Evolutionary conservation across 1,140 invertebrate genomes (phyloP).

Genomic region (Conopomorpha cramerella): DNA sequence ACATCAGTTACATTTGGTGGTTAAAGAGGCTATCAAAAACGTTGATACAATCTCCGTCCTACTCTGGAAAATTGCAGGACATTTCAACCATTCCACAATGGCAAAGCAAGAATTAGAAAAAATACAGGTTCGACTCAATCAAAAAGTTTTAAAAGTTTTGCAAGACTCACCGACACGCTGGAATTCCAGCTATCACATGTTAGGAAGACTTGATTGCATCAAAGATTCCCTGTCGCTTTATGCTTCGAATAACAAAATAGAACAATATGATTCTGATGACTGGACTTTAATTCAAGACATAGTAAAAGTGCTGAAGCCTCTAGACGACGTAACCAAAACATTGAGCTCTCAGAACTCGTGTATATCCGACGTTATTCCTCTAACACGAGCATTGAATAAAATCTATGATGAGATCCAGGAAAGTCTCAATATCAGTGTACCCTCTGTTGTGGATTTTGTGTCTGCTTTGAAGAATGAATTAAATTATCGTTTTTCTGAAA

Average conservation of each 20-base stretch:
- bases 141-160: slow-evolving; percentile 1
- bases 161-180: slow-evolving; percentile 1
- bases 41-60: slow-evolving; percentile 1
- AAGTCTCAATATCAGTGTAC: not conserved
- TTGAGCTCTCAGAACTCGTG: not conserved
- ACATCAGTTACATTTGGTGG: slow-evolving; percentile 1
- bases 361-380: not conserved
- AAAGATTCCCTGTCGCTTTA: slow-evolving; percentile 1
- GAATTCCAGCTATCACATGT: slow-evolving; percentile 1
- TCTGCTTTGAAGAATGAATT: too few species aligned
- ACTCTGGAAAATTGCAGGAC: slow-evolving; percentile 1
- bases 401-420: not conserved
- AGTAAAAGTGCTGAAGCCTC: not conserved
- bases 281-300: not conserved
- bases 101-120: not conserved
- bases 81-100: slow-evolving; percentile 1
- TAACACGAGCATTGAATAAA: not conserved
- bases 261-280: too few species aligned
- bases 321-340: not conserved
- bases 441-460: not conserved
- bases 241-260: not conserved
- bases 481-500: not conserved
- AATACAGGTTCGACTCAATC: slow-evolving; percentile 2
- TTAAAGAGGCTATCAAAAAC: not conserved
- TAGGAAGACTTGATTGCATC: slow-evolving; percentile 1